Evolutionary conservation across 2,113 vertebrate genomes (phyloP), one percentile per base, ranked within the genome.

Genomic region (Lepus timidus): DNA sequence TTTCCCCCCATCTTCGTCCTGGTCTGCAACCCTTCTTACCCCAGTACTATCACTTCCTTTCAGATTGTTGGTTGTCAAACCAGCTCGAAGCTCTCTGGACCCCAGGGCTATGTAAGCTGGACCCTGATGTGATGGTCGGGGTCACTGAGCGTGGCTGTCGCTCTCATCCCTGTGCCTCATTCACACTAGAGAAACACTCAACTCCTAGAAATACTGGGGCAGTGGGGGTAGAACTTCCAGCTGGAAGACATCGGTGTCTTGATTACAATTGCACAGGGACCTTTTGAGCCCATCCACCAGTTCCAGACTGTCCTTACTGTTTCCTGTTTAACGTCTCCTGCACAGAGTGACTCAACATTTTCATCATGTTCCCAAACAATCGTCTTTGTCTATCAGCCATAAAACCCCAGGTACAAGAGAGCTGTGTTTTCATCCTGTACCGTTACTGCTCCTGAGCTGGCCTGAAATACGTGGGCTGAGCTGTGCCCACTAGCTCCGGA

Each of bases 331-430:
- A n/a, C 9, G 7, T 25, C 44, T 81, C 73, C 55, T 31, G 1
- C 22, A 58, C 20, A 49, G 23, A 89, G 88, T 62, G 65, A 67
- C 75, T 91, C 52, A 27, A 29, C 82, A 39, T 87, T 93, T 88
- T n/a, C 10, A 2, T 74, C 94, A n/a, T 44, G 17, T 85, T 90
- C 79, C 83, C 9, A 36, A 82, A 23, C 52, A 22, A 52, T 3
- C 27, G 19, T 52, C 83, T 85, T 19, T 76, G 79, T 82, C 64
- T 74, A 14, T 79, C 44, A 76, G 36, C 75, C 65, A 27, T 75
- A 62, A 90, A 75, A 39, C 29, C n/a, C 52, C 10, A 89, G 33
- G 29, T 61, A 71, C n/a, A 55, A 4, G 55, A 61, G 20, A 55
- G 31, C 55, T 49, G 6, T 22, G 8, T 93, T 65, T 62, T 65